These are phyloP conservation scores for Danio kyathit DNA, from an alignment of 2,797 vertebrate species.

Conservation along the genomic window DNA sequence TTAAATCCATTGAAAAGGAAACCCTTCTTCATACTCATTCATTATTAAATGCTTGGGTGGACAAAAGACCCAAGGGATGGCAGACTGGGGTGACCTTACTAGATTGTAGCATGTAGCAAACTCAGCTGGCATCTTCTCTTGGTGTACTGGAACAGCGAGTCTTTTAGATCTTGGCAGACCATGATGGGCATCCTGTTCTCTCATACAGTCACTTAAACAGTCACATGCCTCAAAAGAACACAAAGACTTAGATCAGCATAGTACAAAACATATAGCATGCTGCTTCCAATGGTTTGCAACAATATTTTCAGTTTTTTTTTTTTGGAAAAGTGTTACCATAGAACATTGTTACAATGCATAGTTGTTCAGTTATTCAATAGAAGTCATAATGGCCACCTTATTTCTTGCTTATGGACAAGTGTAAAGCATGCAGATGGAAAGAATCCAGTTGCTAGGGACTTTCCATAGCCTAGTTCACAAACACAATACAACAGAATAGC, in stretches of 20 bases:
- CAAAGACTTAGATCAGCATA: not conserved
- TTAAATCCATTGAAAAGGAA: constrained; percentile 14
- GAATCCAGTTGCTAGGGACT: not conserved
- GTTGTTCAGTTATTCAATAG: not conserved
- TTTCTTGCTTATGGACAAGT: not conserved
- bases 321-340: not conserved
- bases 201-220: constrained; percentile 7
- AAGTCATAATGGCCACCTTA: not conserved
- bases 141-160: not conserved
- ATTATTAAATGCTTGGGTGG: constrained; percentile 7
- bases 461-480: constrained; percentile 15
- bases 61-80: constrained; percentile 2
- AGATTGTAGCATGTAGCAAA: not conserved
- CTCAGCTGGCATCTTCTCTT: not conserved
- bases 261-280: not conserved
- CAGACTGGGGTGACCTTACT: not conserved
- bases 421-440: not conserved
- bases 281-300: not conserved
- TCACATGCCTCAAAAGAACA: constrained; percentile 8
- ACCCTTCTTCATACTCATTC: not conserved
- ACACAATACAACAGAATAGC: not conserved
- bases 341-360: constrained; percentile 13
- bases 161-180: constrained; percentile 13
- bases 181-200: constrained; percentile 35
- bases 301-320: not conserved